Conservation (phyloP, 2,113 vertebrate species). For the Stegostoma tigrinum region DNA sequence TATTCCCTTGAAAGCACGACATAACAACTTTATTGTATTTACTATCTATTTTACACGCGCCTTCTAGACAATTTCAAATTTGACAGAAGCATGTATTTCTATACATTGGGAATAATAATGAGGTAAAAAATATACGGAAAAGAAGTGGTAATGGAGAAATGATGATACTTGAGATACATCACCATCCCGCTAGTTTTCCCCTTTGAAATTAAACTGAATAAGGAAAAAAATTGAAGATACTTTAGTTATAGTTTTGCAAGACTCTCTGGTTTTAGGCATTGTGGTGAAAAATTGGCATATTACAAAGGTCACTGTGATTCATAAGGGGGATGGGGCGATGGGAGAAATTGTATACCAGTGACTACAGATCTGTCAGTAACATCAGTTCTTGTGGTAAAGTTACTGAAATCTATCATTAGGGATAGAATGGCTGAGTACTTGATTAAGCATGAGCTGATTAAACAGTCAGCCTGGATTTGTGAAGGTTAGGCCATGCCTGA, state of each 20-base stretch:
- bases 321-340: neutral
- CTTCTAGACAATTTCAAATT: neutral
- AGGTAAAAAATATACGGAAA: neutral
- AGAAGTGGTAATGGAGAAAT: neutral
- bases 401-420: neutral
- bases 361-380: neutral
- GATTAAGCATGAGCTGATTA: slow-evolving; percentile 14
- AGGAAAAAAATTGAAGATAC: neutral
- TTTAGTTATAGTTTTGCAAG: neutral
- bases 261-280: neutral
- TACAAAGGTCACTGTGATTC: neutral
- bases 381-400: neutral
- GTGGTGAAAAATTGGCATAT: neutral
- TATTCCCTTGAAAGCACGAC: too few species aligned
- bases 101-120: neutral
- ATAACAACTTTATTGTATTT: neutral
- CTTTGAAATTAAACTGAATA: neutral
- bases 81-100: neutral
- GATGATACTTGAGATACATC: neutral
- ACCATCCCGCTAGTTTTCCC: neutral
- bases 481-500: neutral
- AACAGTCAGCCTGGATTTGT: neutral
- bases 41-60: neutral
- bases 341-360: neutral
- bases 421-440: neutral